Evolutionary conservation across 1,140 invertebrate species (phyloP).

Genomic region (Bombus affinis): DNA sequence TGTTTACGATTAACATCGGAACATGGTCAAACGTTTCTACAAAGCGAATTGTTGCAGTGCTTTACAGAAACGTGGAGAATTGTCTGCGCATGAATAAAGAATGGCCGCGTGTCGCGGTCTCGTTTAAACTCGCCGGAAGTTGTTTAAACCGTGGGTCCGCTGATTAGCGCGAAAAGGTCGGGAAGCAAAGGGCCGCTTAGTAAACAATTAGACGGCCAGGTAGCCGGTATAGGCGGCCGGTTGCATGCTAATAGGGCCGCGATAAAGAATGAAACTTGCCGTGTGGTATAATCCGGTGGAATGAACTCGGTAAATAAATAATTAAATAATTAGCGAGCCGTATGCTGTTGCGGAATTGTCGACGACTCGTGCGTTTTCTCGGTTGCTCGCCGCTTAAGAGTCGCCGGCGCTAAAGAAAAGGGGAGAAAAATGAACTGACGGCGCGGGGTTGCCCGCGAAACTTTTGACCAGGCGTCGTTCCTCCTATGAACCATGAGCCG

Average conservation of each 20-base stretch:
- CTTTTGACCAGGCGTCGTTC: constrained; percentile 47
- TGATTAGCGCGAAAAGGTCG: constrained; percentile 62
- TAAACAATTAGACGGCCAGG: constrained; percentile 72
- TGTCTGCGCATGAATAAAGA: constrained; percentile 44
- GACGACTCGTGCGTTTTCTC: constrained; percentile 57
- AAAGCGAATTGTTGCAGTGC: constrained; percentile 6
- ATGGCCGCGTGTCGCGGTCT: constrained; percentile 36
- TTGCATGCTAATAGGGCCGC: constrained; percentile 58
- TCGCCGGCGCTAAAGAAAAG: constrained; percentile 58
- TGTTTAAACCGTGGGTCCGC: constrained; percentile 61
- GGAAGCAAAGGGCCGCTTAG: constrained; percentile 59
- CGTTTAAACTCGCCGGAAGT: constrained; percentile 52
- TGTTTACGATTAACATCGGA: background rate
- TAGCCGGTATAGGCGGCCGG: constrained; percentile 45
- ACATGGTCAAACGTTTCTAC: background rate
- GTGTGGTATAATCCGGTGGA: constrained; percentile 65
- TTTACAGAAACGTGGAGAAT: constrained; percentile 14
- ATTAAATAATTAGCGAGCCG: constrained; percentile 73
- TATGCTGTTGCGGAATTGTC: constrained; percentile 16
- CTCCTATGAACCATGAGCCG: background rate
- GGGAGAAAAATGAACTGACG: constrained; percentile 52
- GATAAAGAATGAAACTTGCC: constrained; percentile 75
- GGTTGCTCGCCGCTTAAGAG: constrained; percentile 56
- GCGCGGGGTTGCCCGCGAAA: constrained; percentile 42
- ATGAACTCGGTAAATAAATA: constrained; percentile 75